Conservation (phyloP, 2,888 invertebrate species). For the Rotaria macrura region DNA sequence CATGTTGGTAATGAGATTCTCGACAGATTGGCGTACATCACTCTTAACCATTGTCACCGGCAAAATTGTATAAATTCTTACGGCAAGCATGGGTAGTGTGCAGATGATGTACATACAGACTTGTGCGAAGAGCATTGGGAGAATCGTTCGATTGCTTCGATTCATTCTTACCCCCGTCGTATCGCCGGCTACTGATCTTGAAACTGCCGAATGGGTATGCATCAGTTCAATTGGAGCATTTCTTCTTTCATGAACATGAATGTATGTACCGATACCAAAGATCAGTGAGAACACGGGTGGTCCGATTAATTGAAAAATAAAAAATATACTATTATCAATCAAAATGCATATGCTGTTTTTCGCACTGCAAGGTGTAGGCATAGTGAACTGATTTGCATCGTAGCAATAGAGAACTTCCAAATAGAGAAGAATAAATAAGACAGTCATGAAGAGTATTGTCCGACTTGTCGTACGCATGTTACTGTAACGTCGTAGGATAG, state of each 20-base stretch:
- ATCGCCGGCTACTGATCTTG: too few species aligned
- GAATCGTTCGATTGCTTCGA: too few species aligned
- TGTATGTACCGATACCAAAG: background rate
- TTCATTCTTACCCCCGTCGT: too few species aligned
- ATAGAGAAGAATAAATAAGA: background rate
- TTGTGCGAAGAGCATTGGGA: too few species aligned
- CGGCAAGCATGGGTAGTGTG: too few species aligned
- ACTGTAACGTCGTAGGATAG: background rate
- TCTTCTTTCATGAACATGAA: background rate
- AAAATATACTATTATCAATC: background rate
- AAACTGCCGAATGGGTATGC: too few species aligned
- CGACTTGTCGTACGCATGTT: background rate
- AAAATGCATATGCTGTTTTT: background rate
- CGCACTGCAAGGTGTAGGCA: background rate
- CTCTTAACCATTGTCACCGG: too few species aligned
- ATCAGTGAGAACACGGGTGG: background rate
- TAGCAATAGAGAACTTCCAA: background rate
- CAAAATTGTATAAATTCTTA: too few species aligned
- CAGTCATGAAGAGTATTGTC: background rate
- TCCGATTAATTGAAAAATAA: background rate
- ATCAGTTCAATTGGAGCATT: too few species aligned
- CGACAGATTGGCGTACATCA: too few species aligned
- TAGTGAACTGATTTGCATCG: background rate
- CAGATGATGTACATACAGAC: too few species aligned
- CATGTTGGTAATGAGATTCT: too few species aligned